A percentile compares a stretch with the other conserved stretches of the same genome.
These are phyloP conservation scores for Melierax canorus DNA, from an alignment of 2,113 vertebrate genomes.

Conservation along the genomic window DNA sequence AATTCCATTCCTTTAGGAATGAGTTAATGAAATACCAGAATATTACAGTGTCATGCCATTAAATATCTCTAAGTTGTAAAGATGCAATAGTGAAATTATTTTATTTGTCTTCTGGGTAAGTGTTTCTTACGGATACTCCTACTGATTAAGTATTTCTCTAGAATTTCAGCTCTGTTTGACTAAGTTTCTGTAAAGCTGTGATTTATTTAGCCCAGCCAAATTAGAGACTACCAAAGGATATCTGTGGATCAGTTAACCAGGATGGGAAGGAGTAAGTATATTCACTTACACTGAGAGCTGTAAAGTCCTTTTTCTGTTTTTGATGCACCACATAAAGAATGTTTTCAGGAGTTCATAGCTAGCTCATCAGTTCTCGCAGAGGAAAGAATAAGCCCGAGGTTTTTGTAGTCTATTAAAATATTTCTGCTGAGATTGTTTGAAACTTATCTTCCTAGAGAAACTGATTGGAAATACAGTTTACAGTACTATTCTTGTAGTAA, in stretches of 20 bases:
- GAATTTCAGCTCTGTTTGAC: background rate
- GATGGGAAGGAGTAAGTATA: background rate
- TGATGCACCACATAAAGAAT: background rate
- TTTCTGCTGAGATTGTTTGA: background rate
- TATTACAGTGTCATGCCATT: background rate
- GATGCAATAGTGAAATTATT: background rate
- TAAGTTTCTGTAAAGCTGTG: background rate
- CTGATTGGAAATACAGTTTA: background rate
- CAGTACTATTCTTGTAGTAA: background rate
- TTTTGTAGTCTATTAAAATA: background rate
- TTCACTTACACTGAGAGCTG: background rate
- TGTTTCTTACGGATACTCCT: background rate
- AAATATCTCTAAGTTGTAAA: background rate
- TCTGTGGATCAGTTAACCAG: background rate
- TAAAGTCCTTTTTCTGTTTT: background rate
- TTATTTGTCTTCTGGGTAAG: background rate
- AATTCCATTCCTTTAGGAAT: background rate
- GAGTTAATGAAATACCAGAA: background rate
- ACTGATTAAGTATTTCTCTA: background rate
- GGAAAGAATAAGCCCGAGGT: background rate
- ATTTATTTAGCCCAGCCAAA: background rate
- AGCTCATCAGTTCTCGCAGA: background rate
- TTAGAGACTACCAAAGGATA: background rate
- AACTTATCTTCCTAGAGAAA: background rate
- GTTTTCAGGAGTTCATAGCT: background rate